phyloP scores from a whole-genome alignment of 2,113 vertebrate species.

The Sinocyclocheilus anshuiensis region DNA sequence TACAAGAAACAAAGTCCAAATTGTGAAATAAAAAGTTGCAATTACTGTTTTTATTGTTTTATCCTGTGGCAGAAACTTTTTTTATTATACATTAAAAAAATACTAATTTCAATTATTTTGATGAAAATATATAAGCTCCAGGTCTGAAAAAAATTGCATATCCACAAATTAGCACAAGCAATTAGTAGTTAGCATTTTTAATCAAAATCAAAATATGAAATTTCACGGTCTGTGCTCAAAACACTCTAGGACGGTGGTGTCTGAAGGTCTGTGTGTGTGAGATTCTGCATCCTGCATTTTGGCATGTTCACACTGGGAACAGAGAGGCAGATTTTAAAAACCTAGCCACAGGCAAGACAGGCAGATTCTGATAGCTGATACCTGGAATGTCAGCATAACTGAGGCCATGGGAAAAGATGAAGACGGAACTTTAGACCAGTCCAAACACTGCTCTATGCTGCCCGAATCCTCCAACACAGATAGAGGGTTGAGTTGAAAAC shows the following conservation, averaged over 20 bases:
- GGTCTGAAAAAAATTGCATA: constrained; percentile 7
- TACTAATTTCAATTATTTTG: constrained; percentile 26
- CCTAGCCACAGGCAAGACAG: constrained; percentile 62
- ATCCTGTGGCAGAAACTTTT: background rate
- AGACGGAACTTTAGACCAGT: constrained; percentile 47
- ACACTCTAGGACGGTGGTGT: background rate
- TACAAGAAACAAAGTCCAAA: background rate
- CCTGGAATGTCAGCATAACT: constrained; percentile 68
- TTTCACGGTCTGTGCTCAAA: constrained; percentile 23
- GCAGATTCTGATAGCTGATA: constrained; percentile 65
- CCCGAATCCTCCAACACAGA: background rate
- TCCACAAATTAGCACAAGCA: background rate
- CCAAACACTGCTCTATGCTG: constrained; percentile 32
- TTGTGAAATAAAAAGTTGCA: background rate
- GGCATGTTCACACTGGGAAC: constrained; percentile 71
- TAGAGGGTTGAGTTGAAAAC: background rate
- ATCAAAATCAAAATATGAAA: background rate
- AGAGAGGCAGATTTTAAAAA: constrained; percentile 63
- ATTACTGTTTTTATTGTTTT: background rate
- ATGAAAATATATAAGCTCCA: background rate
- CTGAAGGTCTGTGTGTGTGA: background rate
- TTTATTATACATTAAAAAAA: constrained; percentile 44
- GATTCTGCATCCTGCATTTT: constrained; percentile 22
- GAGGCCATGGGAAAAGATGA: constrained; percentile 65
- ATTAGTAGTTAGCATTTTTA: background rate